Evolutionary conservation across 2,113 vertebrate species (phyloP).

Genomic region (Gavialis gangeticus): DNA sequence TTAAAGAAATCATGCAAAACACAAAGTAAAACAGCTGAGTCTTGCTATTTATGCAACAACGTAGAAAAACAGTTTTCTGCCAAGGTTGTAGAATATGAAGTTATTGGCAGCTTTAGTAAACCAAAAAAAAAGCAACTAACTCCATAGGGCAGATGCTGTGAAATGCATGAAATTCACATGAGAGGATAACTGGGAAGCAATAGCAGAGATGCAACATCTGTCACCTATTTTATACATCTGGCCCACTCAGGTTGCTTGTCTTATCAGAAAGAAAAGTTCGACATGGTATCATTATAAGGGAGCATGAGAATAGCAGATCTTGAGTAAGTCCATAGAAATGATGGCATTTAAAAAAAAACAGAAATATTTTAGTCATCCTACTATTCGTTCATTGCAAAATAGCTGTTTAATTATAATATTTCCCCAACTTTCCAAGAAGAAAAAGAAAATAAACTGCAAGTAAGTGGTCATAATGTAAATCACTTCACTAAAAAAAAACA

Average conservation of each 20-base stretch:
- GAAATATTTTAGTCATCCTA: not conserved
- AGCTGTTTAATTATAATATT: not conserved
- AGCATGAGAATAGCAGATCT: accelerated
- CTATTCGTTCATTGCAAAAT: not conserved
- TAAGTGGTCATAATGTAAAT: not conserved
- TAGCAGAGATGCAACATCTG: constrained; percentile 16
- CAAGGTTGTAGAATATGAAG: constrained; percentile 1
- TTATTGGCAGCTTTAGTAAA: constrained; percentile 50
- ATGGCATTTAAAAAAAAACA: not conserved
- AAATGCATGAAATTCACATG: constrained; percentile 25
- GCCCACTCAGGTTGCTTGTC: not conserved
- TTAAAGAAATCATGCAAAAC: constrained; percentile 22
- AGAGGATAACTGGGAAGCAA: constrained; percentile 14
- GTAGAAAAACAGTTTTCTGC: constrained; percentile 31
- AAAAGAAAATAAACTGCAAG: not conserved
- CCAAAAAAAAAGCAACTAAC: not conserved
- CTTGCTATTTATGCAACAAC: constrained; percentile 32
- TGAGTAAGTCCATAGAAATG: not conserved
- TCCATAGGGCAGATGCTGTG: not conserved
- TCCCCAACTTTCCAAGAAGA: not conserved
- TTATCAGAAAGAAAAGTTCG: not conserved
- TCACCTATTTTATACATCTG: constrained; percentile 28
- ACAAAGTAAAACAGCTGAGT: not conserved
- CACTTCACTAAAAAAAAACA: not conserved
- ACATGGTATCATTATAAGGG: not conserved